phyloP scores from a whole-genome alignment of 1,140 invertebrate species.

The Agraylea sexmaculata region DNA sequence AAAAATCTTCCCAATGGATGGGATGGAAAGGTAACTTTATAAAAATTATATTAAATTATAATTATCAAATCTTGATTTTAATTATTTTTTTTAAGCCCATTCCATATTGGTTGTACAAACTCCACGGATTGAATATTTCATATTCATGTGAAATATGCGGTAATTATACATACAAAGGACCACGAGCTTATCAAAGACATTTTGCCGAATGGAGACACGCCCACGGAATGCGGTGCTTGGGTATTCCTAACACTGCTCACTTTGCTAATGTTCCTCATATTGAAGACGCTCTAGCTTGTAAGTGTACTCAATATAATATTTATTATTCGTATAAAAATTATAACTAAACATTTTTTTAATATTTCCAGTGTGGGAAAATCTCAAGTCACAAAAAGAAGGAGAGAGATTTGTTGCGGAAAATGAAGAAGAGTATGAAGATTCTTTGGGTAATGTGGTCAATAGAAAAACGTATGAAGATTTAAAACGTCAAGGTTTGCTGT shows the following conservation, averaged over 20 bases:
- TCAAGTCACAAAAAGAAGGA: slow-evolving; percentile 88
- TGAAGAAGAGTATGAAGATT: slow-evolving; percentile 99
- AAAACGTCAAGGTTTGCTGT: slow-evolving; percentile 93
- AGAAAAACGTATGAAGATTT: slow-evolving; percentile 97
- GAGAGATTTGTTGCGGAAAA: slow-evolving; percentile 95
- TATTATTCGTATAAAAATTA: not conserved
- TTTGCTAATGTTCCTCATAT: slow-evolving; percentile 99
- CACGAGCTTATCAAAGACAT: slow-evolving; percentile 98
- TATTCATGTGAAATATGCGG: slow-evolving; percentile 99
- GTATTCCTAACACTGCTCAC: slow-evolving; percentile 98
- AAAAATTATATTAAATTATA: slow-evolving; percentile 6
- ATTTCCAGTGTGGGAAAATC: slow-evolving; percentile 85
- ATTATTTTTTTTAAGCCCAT: slow-evolving; percentile 57
- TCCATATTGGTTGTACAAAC: slow-evolving; percentile 98
- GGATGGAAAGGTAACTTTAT: slow-evolving; percentile 81
- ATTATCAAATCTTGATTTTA: slow-evolving; percentile 5
- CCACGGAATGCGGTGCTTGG: slow-evolving; percentile 97
- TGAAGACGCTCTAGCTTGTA: slow-evolving; percentile 89
- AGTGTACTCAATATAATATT: slow-evolving; percentile 29
- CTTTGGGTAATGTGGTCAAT: slow-evolving; percentile 96
- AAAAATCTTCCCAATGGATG: slow-evolving; percentile 98
- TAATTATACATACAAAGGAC: slow-evolving; percentile 98
- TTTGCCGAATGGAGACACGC: slow-evolving; percentile 99
- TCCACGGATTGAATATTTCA: slow-evolving; percentile 97
- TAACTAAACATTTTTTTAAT: slow-evolving; percentile 18